phyloP scores from a whole-genome alignment of 1,140 invertebrate species.

The Megalopta genalis region DNA sequence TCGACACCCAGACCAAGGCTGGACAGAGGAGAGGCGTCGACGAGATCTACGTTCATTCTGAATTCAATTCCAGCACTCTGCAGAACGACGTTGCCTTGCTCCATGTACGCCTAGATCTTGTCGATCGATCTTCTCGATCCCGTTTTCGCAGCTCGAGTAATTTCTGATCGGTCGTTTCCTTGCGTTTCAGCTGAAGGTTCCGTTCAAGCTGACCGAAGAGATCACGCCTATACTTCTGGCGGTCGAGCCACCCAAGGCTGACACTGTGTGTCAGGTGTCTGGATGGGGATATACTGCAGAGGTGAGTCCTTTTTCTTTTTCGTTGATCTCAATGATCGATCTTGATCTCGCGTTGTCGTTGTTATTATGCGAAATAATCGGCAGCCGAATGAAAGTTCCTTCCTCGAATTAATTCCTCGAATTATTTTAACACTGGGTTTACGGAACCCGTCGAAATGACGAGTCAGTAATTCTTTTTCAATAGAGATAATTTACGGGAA shows the following conservation, averaged over 20 bases:
- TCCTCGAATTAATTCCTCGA: too few species aligned
- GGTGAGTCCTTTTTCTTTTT: constrained; percentile 48
- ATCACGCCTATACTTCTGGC: constrained; percentile 26
- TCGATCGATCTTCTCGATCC: not conserved
- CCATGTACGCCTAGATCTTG: constrained; percentile 52
- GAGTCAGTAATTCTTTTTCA: too few species aligned
- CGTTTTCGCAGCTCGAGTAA: not conserved
- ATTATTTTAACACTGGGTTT: too few species aligned
- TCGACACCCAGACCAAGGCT: not conserved
- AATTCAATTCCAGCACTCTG: constrained; percentile 37
- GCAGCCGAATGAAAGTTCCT: too few species aligned
- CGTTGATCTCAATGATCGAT: too few species aligned
- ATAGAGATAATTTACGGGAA: too few species aligned
- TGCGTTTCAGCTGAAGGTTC: constrained; percentile 38
- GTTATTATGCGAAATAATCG: too few species aligned
- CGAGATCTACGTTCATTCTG: constrained; percentile 53
- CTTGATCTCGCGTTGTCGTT: too few species aligned
- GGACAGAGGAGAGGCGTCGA: constrained; percentile 57
- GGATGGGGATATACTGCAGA: constrained; percentile 76
- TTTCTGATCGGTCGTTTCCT: too few species aligned
- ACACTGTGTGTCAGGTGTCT: constrained; percentile 70
- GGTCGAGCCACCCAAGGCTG: not conserved
- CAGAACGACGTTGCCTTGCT: constrained; percentile 70
- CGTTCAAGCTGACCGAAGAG: constrained; percentile 44
- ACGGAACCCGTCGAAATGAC: too few species aligned